Conservation (phyloP, 2,113 vertebrate species). For the Menidia beryllina region DNA sequence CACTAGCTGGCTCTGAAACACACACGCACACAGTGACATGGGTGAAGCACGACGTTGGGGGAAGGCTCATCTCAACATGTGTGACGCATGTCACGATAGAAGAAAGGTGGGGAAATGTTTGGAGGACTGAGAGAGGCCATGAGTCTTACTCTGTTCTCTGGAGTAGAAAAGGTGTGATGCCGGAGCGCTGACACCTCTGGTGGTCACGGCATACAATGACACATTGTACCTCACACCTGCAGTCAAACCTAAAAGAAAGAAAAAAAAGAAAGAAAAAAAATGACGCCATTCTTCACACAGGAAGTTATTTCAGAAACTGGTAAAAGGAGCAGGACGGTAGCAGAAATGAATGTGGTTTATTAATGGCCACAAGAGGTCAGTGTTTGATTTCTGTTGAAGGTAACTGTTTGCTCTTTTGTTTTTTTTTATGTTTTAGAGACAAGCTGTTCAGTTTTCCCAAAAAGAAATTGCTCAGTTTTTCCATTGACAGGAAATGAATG, state of each 20-base stretch:
- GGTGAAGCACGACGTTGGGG: neutral
- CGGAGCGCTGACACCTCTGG: constrained; percentile 69
- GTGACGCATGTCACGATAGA: neutral
- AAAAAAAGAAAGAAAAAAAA: too few species aligned
- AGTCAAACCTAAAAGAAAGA: constrained; percentile 71
- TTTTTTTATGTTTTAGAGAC: neutral
- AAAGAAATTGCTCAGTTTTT: too few species aligned
- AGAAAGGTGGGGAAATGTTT: neutral
- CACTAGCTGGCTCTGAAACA: constrained; percentile 67
- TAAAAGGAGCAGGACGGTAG: neutral
- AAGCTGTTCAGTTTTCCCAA: too few species aligned
- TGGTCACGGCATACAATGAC: constrained; percentile 76
- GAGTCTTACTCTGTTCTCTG: constrained; percentile 71
- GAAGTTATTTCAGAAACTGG: too few species aligned
- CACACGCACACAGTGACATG: neutral
- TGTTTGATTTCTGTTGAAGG: constrained; percentile 1
- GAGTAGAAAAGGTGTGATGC: constrained; percentile 68
- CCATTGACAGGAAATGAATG: too few species aligned
- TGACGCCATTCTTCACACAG: neutral
- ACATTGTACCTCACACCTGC: constrained; percentile 74
- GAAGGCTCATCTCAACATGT: neutral
- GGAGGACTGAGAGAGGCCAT: neutral
- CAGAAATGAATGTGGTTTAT: neutral
- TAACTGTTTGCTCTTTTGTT: neutral
- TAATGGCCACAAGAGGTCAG: constrained; percentile 44